A percentile compares a stretch with the other conserved stretches of the same genome.
These are phyloP conservation scores for Euleptes europaea DNA, from an alignment of 2,113 vertebrate species.

Conservation along the genomic window DNA sequence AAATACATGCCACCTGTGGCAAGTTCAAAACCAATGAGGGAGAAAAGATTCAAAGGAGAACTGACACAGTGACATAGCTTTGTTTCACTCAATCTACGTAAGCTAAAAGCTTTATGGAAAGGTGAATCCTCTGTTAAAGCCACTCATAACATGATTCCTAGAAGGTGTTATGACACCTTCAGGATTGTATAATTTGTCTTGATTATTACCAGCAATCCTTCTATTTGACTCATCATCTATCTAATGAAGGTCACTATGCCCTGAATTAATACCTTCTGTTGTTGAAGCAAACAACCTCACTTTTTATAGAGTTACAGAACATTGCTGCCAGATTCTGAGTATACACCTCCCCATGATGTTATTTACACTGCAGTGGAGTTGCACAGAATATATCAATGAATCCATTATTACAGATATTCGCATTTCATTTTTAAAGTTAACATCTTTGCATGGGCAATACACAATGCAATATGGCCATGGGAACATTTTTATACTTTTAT, in stretches of 20 bases:
- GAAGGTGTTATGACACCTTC: conserved; percentile 6
- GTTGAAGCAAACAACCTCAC: conserved; percentile 18
- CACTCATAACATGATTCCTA: neutral
- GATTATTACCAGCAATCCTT: conserved; percentile 18
- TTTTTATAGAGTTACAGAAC: conserved; percentile 13
- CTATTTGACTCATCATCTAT: conserved; percentile 23
- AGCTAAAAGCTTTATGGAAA: neutral
- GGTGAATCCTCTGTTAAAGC: conserved; percentile 10
- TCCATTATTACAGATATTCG: neutral
- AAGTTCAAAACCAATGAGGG: neutral
- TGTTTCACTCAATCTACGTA: neutral
- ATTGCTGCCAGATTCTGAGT: neutral
- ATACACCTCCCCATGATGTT: neutral
- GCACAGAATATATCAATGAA: neutral
- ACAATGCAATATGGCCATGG: neutral
- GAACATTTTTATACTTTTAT: neutral
- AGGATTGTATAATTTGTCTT: conserved; percentile 22
- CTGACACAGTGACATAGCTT: neutral
- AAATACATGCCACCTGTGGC: neutral
- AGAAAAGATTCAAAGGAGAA: neutral
- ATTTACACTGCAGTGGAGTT: neutral
- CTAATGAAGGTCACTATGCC: conserved; percentile 27
- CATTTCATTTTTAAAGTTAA: neutral
- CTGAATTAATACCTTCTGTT: conserved; percentile 25
- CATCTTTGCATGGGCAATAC: neutral